Percentiles rank a stretch among this genome's conserved stretches.
phyloP scores from a whole-genome alignment of 2,888 invertebrate species.

The Proisotoma minuta region DNA sequence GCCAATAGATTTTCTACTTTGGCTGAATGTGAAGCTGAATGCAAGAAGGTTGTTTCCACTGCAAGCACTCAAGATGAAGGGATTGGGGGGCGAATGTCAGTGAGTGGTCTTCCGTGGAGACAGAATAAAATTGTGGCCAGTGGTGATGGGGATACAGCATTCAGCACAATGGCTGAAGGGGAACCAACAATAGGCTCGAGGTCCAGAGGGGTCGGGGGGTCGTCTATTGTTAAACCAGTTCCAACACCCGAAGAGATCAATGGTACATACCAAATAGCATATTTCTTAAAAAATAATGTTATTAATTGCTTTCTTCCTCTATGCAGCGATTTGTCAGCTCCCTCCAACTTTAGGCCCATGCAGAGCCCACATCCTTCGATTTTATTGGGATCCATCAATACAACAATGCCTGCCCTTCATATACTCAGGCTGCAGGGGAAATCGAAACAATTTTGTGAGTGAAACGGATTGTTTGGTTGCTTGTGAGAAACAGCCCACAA shows the following conservation, averaged over 20 bases:
- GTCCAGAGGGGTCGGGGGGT: background rate
- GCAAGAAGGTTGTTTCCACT: constrained; percentile 20
- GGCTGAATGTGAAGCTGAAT: constrained; percentile 37
- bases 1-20: constrained; percentile 40
- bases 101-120: background rate
- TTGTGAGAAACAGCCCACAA: constrained; percentile 31
- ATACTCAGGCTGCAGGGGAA: constrained; percentile 31
- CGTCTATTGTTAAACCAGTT: background rate
- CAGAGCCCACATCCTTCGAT: constrained; percentile 24
- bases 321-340: constrained; percentile 24
- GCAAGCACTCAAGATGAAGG: background rate
- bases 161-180: too few species aligned
- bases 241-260: background rate
- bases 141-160: background rate
- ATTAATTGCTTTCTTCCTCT: background rate
- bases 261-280: background rate
- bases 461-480: constrained; percentile 28
- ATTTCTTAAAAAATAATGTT: background rate
- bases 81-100: constrained; percentile 6
- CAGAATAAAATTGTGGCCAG: background rate
- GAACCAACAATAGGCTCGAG: too few species aligned
- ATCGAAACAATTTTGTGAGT: constrained; percentile 35
- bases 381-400: constrained; percentile 25
- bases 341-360: constrained; percentile 28
- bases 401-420: constrained; percentile 32